Evolutionary conservation across 2,113 vertebrate species (phyloP).

Genomic region (Pangasianodon hypophthalmus): DNA sequence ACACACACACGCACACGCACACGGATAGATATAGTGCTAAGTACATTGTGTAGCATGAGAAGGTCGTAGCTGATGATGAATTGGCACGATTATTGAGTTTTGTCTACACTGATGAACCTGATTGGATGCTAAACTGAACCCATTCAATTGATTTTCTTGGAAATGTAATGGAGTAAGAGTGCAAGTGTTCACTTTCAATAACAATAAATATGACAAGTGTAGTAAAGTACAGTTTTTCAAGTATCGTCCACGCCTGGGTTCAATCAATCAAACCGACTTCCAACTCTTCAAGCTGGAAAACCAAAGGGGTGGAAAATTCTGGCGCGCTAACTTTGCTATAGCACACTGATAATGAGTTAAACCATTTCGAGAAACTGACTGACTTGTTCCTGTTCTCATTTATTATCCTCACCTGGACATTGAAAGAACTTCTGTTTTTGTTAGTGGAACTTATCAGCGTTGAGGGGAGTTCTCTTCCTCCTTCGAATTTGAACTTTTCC

Average conservation of each 20-base stretch:
- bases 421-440: slow-evolving; percentile 37
- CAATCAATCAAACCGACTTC: neutral
- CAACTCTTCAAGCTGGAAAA: neutral
- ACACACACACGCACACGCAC: neutral
- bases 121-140: neutral
- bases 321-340: neutral
- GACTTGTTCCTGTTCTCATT: slow-evolving; percentile 7
- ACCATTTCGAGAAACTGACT: neutral
- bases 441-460: slow-evolving; percentile 36
- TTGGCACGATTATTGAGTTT: neutral
- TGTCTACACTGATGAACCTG: neutral
- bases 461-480: slow-evolving; percentile 35
- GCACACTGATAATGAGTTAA: neutral
- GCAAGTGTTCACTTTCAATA: neutral
- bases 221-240: neutral
- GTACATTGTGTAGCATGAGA: neutral
- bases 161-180: neutral
- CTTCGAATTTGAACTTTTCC: slow-evolving; percentile 23
- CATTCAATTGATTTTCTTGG: neutral
- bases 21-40: neutral
- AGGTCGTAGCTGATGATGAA: neutral
- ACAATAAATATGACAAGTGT: neutral
- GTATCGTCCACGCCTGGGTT: neutral
- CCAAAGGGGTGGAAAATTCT: neutral
- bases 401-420: slow-evolving; percentile 20